Base-by-base conservation (phyloP, 2,797 vertebrate species). In the Rhinichthys osculus region DNA sequence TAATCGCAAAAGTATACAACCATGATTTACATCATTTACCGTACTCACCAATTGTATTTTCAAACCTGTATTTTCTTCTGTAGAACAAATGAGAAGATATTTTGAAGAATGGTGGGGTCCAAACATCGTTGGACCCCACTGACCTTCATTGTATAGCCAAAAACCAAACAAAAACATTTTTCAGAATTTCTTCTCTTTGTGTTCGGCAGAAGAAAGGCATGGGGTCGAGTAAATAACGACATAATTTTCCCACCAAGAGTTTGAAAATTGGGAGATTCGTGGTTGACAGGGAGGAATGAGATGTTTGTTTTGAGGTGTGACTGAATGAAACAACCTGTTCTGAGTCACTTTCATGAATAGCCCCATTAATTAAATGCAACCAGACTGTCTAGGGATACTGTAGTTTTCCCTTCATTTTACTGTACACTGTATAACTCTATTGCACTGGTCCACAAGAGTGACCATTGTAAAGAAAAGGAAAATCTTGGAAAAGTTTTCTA, bases 291-390 rank as follows among this genome's bases (percentile, higher is more conserved):
- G 7, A 64, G 10, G 23, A 83, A 83, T 52, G 72, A 66, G 30
- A 11, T 66, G 9, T 77, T 77, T 73, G n/a, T 35, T 73, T 50
- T 84, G 30, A 54, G 82, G 62, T 54, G 33, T 77, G 82, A 84
- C 72, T 54, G 9, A 42, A 67, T 14, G 23, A 84, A 77, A 27
- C 33, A 76, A 77, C 44, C 33, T 77, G 62, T 77, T 83, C 72
- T 23, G 72, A 50, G 14, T 83, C 82, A 35, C 71, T 50, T 82
- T 42, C 27, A 19, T 64, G 30, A 83, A n/a, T 23, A 50, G 21
- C 27, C 42, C 3, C 16, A 64, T 64, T 66, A 16, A 44, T 73
- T 64, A 33, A 62, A 74, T 16, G 27, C 27, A 42, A 19, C 16
- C 23, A 44, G 50, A 30, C n/a, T 23, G 35, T 16, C n/a, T 33